Conservation (phyloP, 2,797 vertebrate genomes). For the Dallia pectoralis region DNA sequence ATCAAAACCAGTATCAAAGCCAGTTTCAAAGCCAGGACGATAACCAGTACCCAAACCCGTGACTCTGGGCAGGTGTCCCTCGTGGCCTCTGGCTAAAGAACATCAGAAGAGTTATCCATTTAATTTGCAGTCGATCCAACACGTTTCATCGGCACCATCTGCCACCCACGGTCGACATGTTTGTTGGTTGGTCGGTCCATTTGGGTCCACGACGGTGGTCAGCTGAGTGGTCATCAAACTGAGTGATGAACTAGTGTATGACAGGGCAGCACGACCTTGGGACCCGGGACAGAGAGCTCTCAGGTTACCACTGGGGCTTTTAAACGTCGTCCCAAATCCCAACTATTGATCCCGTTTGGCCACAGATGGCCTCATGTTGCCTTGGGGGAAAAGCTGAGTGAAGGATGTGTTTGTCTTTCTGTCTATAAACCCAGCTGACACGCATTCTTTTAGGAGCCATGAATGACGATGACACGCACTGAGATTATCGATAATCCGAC, state of each 20-base stretch:
- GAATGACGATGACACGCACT: slow-evolving; percentile 9
- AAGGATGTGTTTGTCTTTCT: slow-evolving; percentile 22
- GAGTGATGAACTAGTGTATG: slow-evolving; percentile 19
- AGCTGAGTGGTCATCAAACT: slow-evolving; percentile 1
- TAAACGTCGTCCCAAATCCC: slow-evolving; percentile 65
- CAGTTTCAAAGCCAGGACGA: too few relatives aligned
- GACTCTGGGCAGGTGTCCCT: too few relatives aligned
- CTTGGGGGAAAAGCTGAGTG: slow-evolving; percentile 38
- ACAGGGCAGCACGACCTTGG: slow-evolving; percentile 21
- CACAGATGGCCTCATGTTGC: slow-evolving; percentile 61
- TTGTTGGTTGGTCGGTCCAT: background rate
- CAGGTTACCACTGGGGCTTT: slow-evolving; percentile 71
- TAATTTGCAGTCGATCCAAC: background rate
- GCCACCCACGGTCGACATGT: background rate
- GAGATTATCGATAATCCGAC: slow-evolving; percentile 24
- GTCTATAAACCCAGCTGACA: slow-evolving; percentile 23
- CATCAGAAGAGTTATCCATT: background rate
- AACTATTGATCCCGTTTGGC: slow-evolving; percentile 64
- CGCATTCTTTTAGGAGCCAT: slow-evolving; percentile 31
- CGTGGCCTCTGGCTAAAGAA: background rate
- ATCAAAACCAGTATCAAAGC: too few relatives aligned
- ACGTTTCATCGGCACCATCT: background rate
- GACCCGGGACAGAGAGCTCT: slow-evolving; percentile 48
- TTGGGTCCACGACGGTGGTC: background rate
- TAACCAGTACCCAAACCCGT: too few relatives aligned